Evolutionary conservation across 2,113 vertebrate species (phyloP).

Genomic region (Zosterops borbonicus): DNA sequence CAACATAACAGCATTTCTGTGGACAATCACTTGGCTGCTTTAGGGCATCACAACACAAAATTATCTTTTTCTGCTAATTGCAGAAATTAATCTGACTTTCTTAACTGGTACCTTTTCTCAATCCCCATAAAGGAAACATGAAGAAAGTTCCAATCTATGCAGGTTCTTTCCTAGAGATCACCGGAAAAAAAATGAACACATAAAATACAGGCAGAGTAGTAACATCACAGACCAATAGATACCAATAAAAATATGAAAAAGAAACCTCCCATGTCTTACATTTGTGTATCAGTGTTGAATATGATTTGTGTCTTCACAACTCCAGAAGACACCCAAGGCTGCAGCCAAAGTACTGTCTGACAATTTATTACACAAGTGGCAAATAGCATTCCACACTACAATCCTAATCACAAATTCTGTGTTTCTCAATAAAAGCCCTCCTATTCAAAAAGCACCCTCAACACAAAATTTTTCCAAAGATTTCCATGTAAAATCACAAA

Average conservation of each 20-base stretch:
- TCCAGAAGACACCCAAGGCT: neutral
- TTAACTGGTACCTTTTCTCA: neutral
- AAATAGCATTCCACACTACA: neutral
- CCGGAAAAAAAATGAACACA: accelerated
- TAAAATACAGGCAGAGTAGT: neutral
- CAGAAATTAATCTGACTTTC: neutral
- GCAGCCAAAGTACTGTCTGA: neutral
- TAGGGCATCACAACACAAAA: neutral
- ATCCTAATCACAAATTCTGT: neutral
- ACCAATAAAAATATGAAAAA: neutral
- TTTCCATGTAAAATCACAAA: neutral
- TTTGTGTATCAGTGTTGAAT: neutral
- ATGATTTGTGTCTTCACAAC: neutral
- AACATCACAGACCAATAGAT: neutral
- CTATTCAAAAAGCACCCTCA: neutral
- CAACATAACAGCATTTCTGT: neutral
- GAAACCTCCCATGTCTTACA: accelerated
- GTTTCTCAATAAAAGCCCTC: neutral
- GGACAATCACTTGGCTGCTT: neutral
- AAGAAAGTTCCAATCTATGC: neutral
- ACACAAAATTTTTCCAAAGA: neutral
- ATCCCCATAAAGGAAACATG: neutral
- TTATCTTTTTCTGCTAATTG: neutral
- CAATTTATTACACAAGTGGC: neutral
- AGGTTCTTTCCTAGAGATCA: neutral